These are phyloP conservation scores for Archilochus colubris DNA, from an alignment of 2,113 vertebrate species.

Conservation along the genomic window DNA sequence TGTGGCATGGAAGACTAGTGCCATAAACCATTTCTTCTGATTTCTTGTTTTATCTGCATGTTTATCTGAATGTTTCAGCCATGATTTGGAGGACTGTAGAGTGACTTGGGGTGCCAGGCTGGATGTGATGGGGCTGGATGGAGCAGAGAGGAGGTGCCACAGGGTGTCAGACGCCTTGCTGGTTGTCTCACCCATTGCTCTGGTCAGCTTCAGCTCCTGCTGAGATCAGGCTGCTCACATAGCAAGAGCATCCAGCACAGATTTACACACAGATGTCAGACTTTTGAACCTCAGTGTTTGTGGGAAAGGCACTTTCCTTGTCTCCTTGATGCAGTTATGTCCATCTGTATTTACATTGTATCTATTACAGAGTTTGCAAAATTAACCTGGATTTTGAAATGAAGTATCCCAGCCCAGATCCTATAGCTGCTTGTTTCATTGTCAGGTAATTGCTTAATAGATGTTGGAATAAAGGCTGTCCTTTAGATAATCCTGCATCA, in stretches of 20 bases:
- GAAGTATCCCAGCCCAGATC: not conserved
- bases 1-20: not conserved
- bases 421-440: not conserved
- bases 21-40: not conserved
- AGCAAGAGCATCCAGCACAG: accelerated
- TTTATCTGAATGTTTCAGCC: not conserved
- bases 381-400: not conserved
- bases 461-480: not conserved
- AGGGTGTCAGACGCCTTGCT: not conserved
- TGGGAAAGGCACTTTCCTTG: not conserved
- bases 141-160: not conserved
- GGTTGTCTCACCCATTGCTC: not conserved
- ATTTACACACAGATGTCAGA: accelerated
- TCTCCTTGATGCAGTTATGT: not conserved
- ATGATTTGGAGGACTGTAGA: not conserved
- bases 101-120: not conserved
- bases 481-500: not conserved
- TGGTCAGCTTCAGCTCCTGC: not conserved
- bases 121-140: not conserved
- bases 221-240: not conserved
- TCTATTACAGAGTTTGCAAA: not conserved
- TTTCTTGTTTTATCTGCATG: not conserved
- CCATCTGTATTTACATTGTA: not conserved
- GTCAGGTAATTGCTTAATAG: not conserved
- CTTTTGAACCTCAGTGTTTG: accelerated